A percentile compares a stretch with the other conserved stretches of the same genome.
phyloP scores from a whole-genome alignment of 2,113 vertebrate species.

The Rhadina sibilatrix region DNA sequence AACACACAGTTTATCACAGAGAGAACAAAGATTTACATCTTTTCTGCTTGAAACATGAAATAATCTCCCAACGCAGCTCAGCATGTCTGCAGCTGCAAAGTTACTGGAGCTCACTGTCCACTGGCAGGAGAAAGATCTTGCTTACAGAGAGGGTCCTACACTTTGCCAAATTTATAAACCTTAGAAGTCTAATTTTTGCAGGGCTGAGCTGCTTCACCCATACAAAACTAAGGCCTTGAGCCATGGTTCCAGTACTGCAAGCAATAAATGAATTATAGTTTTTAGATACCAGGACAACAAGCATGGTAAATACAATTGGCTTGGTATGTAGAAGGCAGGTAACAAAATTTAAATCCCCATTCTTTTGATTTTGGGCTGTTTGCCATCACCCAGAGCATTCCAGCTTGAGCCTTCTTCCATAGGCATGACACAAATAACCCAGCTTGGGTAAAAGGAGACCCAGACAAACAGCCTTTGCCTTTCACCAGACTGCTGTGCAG shows the following conservation, averaged over 20 bases:
- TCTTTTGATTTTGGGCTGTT: background rate
- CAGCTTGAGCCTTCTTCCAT: background rate
- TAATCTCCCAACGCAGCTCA: background rate
- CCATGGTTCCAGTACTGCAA: fast-evolving
- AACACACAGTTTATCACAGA: constrained; percentile 11
- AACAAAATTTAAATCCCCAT: background rate
- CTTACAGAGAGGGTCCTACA: background rate
- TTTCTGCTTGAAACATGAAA: background rate
- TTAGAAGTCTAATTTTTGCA: background rate
- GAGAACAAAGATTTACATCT: background rate
- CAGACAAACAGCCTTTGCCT: background rate
- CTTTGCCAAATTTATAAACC: background rate
- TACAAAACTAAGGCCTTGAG: background rate
- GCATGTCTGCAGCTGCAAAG: background rate
- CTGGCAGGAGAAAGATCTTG: background rate
- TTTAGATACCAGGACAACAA: background rate
- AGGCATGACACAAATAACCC: background rate
- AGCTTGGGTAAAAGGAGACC: fast-evolving
- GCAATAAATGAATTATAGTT: background rate
- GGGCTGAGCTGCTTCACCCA: background rate
- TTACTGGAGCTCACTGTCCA: background rate
- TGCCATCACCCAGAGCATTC: background rate
- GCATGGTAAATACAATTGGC: background rate
- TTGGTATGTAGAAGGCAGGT: background rate
- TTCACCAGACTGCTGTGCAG: background rate